Evolutionary conservation across 2,113 vertebrate species (phyloP), one percentile per base, ranked within the genome.

Genomic region (Silurus glanis): DNA sequence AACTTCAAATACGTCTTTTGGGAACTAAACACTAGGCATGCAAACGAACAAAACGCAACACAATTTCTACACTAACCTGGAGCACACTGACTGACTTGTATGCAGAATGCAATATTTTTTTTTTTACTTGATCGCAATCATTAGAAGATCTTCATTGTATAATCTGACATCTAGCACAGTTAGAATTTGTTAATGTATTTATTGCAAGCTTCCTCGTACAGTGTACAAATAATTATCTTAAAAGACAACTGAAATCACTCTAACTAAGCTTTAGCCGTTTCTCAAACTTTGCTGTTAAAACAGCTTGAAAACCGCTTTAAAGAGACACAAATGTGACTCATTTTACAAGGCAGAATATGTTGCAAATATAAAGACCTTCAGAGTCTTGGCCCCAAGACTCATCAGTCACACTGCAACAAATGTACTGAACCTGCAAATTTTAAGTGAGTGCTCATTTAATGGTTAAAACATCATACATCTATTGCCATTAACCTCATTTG

Each of bases 311-410:
- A n/a, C 58, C n/a, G n/a, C 23, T 23, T 84, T 45, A 19, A 16
- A 51, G 72, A 53, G 47, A 53, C 3, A 37, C 56, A 8, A n/a
- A 25, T 58, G 19, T 80, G 6, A 79, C 19, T 80, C 17, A 79
- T 67, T 85, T 85, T 21, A 66, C 49, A 66, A 76, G 21, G 49
- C n/a, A 78, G 72, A 64, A 78, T 51, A 19, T 53, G 71, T 78
- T 45, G 23, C 25, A 51, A 25, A 25, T 62, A 84, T 45, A 9
- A 58, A 49, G 37, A 16, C 9, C 55, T 61, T 75, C 19, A 47
- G 0, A 14, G 47, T 74, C 21, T 21, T 28, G 49, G 19, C 19
- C 59, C 55, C 47, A 9, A 16, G 45, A 25, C 37, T 69, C 14
- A 69, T 9, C 0, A 45, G 28, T 49, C 12, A 74, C 4, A 17